These are phyloP conservation scores for Lamprotornis superbus DNA, from an alignment of 2,113 vertebrate species.

Conservation along the genomic window DNA sequence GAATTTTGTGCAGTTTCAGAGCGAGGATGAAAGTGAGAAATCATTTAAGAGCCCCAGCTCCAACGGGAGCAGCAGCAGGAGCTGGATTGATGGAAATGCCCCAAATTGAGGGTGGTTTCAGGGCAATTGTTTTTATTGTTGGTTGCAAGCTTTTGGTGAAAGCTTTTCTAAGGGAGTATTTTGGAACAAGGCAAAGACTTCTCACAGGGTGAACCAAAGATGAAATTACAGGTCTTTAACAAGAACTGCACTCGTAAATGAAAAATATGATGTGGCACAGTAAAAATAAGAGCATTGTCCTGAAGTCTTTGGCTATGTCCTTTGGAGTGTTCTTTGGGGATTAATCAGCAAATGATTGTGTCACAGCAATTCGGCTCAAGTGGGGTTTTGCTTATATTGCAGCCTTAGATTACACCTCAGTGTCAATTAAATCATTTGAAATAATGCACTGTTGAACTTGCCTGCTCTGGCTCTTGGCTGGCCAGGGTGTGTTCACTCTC, in stretches of 20 bases:
- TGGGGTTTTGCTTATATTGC: not conserved
- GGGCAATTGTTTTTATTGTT: not conserved
- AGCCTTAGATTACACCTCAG: not conserved
- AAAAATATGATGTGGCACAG: not conserved
- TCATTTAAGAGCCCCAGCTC: not conserved
- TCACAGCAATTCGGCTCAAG: not conserved
- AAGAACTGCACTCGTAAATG: not conserved
- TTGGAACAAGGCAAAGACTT: not conserved
- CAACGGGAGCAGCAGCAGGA: not conserved
- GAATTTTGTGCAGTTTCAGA: not conserved
- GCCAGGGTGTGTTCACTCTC: accelerated
- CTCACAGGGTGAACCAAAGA: not conserved
- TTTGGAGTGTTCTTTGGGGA: not conserved
- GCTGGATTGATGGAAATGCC: not conserved
- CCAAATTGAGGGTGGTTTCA: not conserved
- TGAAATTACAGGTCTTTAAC: not conserved
- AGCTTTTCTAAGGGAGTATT: not conserved
- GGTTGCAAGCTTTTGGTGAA: not conserved
- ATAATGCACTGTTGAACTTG: not conserved
- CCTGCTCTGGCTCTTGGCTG: not conserved
- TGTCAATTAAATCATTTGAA: not conserved
- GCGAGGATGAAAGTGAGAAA: not conserved
- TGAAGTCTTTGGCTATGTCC: not conserved
- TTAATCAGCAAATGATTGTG: not conserved
- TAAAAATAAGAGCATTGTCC: not conserved